Evolutionary conservation across 2,797 vertebrate genomes (phyloP), one percentile per base, ranked within the genome.

Genomic region (Emys orbicularis): DNA sequence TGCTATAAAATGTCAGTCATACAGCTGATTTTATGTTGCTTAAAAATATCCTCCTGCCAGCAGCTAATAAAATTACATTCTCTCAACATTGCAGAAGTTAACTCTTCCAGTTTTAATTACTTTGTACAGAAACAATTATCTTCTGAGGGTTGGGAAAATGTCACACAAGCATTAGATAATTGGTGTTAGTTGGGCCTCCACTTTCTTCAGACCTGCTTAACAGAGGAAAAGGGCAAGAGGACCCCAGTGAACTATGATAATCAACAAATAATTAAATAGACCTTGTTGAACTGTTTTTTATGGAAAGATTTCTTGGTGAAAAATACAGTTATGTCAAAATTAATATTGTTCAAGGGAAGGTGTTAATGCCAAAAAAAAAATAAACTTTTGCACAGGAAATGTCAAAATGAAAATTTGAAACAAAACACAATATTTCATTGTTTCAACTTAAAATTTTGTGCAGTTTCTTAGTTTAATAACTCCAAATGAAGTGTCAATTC

Each of bases 131-230:
- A 90, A 3, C 92, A 96, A 86, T 86, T 0, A 0, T 61, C 25
- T 90, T 94, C 84, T 5, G 18, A 89, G 37, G 34, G 74, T 92
- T 84, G 91, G 27, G 94, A 95, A 95, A 90, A 79, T 92, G 27
- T 92, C 21, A 94, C 80, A 84, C 29, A 86, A 92, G 52, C 65
- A 94, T 84, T 90, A 6, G 90, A 65, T 93, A 91, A 52, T 87
- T 93, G 11, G 0, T 87, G 34, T 87, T 31, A 50, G n/a, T 94
- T 97, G 88, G 83, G 86, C 87, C 74, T 90, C 84, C 59, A 81
- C 27, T 96, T 95, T 93, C 10, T n/a, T 93, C 82, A 77, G 44
- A 82, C 5, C 18, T 61, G 2, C 47, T 89, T 95, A 77, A 90
- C 82, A 91, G 29, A 92, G 4, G 1, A 84, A 59, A 90, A 79